Percentiles rank a stretch among this genome's conserved stretches.
Evolutionary conservation across 2,113 vertebrate genomes (phyloP).

Genomic region (Micronycteris hirsuta): DNA sequence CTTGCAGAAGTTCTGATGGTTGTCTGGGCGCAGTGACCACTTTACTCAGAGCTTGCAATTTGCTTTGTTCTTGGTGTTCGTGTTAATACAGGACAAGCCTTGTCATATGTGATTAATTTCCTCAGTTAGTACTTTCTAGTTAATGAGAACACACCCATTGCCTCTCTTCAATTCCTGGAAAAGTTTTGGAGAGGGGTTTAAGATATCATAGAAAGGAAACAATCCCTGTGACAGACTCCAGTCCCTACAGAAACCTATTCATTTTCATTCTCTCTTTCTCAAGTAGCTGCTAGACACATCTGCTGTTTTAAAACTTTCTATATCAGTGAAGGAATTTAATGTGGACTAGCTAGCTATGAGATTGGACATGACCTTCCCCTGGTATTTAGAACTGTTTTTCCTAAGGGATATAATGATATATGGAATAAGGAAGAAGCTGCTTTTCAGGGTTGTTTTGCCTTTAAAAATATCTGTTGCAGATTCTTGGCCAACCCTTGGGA

Average conservation of each 20-base stretch:
- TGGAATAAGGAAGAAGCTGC: constrained; percentile 35
- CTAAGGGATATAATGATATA: constrained; percentile 30
- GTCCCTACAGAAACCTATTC: background rate
- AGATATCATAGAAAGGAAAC: background rate
- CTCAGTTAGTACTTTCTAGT: constrained; percentile 26
- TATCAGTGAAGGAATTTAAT: constrained; percentile 42
- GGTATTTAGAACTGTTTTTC: constrained; percentile 42
- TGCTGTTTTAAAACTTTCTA: constrained; percentile 39
- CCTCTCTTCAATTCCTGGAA: background rate
- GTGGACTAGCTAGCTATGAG: constrained; percentile 23
- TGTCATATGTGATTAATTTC: constrained; percentile 40
- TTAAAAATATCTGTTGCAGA: background rate
- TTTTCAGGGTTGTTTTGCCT: constrained; percentile 29
- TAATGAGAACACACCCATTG: background rate
- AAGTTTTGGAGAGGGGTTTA: constrained; percentile 6
- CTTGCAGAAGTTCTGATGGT: background rate
- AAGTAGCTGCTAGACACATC: constrained; percentile 32
- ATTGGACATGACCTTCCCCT: constrained; percentile 26
- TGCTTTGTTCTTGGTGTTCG: constrained; percentile 25
- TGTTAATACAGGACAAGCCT: constrained; percentile 37
- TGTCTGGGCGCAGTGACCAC: background rate
- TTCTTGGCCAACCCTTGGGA: constrained; percentile 49
- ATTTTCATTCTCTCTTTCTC: constrained; percentile 11
- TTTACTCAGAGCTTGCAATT: background rate
- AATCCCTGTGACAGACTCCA: background rate